Base-by-base conservation (phyloP, 2,797 vertebrate species). In the Protosalanx chinensis region DNA sequence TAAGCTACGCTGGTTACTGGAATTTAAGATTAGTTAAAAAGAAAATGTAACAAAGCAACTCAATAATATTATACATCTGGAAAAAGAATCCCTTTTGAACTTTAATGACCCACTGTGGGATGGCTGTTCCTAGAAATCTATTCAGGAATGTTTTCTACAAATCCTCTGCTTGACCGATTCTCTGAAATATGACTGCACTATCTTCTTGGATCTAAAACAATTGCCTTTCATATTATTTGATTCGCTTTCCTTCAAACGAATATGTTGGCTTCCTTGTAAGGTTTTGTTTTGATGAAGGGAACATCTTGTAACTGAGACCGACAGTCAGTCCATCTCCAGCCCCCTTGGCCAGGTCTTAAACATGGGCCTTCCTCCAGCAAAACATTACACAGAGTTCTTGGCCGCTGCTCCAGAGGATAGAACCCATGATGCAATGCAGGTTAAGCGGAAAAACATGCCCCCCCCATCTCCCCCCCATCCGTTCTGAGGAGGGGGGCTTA, bases 361-460 rank as follows among this genome's bases (percentile, higher is more conserved):
- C 83, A 82, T 78, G 79, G 78, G 76, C 75, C 64, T 78, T 64
- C 64, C 81, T 81, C 81, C 76, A 84, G 84, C 85, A 92, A 92
- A 89, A 90, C 82, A 90, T 93, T 92, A 81, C 88, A 81, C 89
- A 93, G 92, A 79, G 1, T 6, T 32, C 51, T 13, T 83, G 83
- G 78, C 74, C 30, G 70, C 73, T 74, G 56, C 37, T 71, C 71
- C 18, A 35, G 5, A 60, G 74, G 77, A 74, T 68, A 75, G 71
- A 89, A 82, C 88, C 89, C 88, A 91, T 90, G 82, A 84, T 89
- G 88, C 78, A 84, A 87, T 82, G n/a, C 76, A 72, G 74, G 72
- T 83, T 88, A 73, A 85, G 84, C 61, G 67, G 86, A 85, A 91
- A 92, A 91, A 92, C 91, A 93, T 88, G 84, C 77, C 83, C 67